Evolutionary conservation across 1,140 invertebrate species (phyloP).

Genomic region (Zophobas morio): DNA sequence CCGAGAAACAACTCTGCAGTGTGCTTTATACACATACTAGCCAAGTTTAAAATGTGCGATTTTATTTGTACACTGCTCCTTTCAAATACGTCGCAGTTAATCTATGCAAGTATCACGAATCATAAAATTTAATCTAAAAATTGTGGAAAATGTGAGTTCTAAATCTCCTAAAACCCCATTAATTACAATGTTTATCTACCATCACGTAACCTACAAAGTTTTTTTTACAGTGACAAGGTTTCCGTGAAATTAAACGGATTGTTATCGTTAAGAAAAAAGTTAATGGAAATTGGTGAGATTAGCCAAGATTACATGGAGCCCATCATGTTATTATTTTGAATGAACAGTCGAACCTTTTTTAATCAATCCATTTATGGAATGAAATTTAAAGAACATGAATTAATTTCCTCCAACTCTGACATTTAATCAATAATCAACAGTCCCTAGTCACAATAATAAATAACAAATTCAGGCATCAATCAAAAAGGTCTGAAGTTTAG

Average conservation of each 20-base stretch:
- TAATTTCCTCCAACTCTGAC: conserved; percentile 12
- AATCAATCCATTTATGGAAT: conserved; percentile 36
- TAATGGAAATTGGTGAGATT: conserved; percentile 37
- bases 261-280: conserved; percentile 43
- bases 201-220: conserved; percentile 34
- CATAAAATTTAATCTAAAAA: conserved; percentile 38
- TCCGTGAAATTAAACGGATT: conserved; percentile 41
- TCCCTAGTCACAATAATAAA: conserved; percentile 25
- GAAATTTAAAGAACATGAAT: conserved; percentile 29
- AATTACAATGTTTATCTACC: conserved; percentile 43
- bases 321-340: conserved; percentile 41
- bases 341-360: conserved; percentile 24
- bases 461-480: conserved; percentile 9
- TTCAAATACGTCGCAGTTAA: background rate
- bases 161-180: conserved; percentile 34
- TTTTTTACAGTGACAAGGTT: conserved; percentile 42
- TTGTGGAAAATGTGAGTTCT: conserved; percentile 23
- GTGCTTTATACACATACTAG: no score
- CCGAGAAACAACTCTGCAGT: no score
- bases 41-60: no score
- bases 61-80: background rate
- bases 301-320: conserved; percentile 33
- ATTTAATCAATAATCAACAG: conserved; percentile 21
- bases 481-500: conserved; percentile 10
- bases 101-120: conserved; percentile 15